A percentile compares a stretch with the other conserved stretches of the same genome.
phyloP scores from a whole-genome alignment of 2,113 vertebrate species.

The Anoura caudifer region DNA sequence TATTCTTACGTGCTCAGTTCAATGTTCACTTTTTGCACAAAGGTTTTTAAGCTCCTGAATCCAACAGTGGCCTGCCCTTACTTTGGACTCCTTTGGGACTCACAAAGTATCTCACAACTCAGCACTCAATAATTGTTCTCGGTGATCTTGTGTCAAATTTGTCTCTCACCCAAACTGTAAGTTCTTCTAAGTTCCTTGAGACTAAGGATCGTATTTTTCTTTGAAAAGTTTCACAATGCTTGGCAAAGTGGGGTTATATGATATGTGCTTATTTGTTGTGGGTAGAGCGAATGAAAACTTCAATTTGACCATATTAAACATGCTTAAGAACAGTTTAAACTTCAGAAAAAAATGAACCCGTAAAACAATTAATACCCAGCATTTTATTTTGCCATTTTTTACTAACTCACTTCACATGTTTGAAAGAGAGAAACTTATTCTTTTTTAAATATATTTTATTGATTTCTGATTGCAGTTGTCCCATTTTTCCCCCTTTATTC shows the following conservation, averaged over 20 bases:
- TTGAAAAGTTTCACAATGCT: not conserved
- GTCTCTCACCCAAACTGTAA: not conserved
- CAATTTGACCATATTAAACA: not conserved
- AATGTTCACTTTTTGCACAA: not conserved
- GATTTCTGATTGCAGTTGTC: too few relatives aligned
- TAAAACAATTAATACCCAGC: not conserved
- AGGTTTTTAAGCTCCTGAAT: not conserved
- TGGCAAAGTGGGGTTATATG: not conserved
- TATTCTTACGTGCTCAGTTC: not conserved
- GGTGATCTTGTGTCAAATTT: not conserved
- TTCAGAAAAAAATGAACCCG: not conserved
- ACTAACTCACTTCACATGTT: not conserved
- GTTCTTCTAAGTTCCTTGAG: not conserved
- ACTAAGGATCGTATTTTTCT: not conserved
- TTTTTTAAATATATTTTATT: not conserved
- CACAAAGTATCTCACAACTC: not conserved
- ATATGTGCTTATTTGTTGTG: not conserved
- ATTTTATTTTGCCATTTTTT: not conserved
- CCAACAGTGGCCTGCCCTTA: not conserved
- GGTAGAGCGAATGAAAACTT: not conserved
- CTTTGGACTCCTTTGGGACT: not conserved
- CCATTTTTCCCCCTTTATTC: too few relatives aligned
- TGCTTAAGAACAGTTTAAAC: not conserved
- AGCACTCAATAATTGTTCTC: not conserved
- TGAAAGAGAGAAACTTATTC: constrained; percentile 25